phyloP scores from a whole-genome alignment of 2,888 invertebrate genomes.

The Nebria brevicollis region DNA sequence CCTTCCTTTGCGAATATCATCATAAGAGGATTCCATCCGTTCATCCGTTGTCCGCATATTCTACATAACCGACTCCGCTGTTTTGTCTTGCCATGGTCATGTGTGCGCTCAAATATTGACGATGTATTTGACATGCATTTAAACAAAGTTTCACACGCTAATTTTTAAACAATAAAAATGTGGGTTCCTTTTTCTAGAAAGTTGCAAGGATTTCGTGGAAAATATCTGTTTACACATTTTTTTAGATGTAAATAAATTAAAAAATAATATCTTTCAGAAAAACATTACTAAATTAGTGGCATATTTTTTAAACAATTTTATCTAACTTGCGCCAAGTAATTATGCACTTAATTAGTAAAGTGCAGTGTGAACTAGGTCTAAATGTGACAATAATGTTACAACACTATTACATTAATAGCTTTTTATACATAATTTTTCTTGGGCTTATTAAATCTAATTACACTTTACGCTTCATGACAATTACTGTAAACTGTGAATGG shows the following conservation, averaged over 20 bases:
- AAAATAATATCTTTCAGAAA: background rate
- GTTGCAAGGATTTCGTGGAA: background rate
- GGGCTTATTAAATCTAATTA: conserved; percentile 38
- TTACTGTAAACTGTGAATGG: conserved; percentile 37
- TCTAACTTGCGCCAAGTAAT: background rate
- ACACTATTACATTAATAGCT: background rate
- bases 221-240: background rate
- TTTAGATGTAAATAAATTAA: background rate
- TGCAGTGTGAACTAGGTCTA: background rate
- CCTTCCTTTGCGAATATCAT: background rate
- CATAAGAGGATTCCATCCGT: conserved; percentile 1
- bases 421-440: conserved; percentile 5
- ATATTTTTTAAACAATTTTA: background rate
- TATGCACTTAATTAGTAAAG: background rate
- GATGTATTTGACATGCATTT: background rate
- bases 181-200: no score
- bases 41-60: background rate
- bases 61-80: background rate
- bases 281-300: background rate
- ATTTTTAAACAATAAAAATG: background rate
- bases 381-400: background rate
- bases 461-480: conserved; percentile 31
- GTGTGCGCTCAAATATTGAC: background rate
- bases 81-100: background rate
- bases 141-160: background rate